A percentile compares a stretch with the other conserved stretches of the same genome.
Conservation (phyloP, 2,113 vertebrate genomes). For the Cichladusa arquata region DNA sequence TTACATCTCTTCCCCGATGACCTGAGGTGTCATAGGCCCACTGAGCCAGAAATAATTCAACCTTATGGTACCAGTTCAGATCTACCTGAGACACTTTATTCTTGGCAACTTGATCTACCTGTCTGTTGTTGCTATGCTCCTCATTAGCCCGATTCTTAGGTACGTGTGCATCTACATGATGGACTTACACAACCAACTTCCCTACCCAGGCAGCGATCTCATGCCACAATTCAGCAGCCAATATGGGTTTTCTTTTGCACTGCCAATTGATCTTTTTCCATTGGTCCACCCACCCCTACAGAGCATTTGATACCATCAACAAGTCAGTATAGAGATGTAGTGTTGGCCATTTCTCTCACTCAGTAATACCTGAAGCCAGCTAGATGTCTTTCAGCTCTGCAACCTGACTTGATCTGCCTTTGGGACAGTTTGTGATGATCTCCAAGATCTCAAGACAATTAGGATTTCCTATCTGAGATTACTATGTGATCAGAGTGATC, state of each 20-base stretch:
- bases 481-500: background rate
- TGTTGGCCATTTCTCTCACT: background rate
- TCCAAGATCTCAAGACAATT: background rate
- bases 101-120: background rate
- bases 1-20: too few relatives aligned
- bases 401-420: background rate
- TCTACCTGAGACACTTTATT: background rate
- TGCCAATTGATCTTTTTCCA: background rate
- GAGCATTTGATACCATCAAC: background rate
- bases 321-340: background rate
- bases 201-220: background rate
- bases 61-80: background rate
- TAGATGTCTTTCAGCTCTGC: background rate
- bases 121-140: background rate
- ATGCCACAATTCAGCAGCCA: background rate
- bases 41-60: too few relatives aligned
- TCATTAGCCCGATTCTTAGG: background rate
- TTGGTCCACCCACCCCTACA: background rate
- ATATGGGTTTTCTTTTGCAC: background rate
- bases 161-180: background rate
- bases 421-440: background rate
- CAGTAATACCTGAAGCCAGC: too few relatives aligned
- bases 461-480: background rate
- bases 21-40: too few relatives aligned
- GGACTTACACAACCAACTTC: background rate